phyloP scores from a whole-genome alignment of 2,797 vertebrate genomes.

The Streptopelia turtur region DNA sequence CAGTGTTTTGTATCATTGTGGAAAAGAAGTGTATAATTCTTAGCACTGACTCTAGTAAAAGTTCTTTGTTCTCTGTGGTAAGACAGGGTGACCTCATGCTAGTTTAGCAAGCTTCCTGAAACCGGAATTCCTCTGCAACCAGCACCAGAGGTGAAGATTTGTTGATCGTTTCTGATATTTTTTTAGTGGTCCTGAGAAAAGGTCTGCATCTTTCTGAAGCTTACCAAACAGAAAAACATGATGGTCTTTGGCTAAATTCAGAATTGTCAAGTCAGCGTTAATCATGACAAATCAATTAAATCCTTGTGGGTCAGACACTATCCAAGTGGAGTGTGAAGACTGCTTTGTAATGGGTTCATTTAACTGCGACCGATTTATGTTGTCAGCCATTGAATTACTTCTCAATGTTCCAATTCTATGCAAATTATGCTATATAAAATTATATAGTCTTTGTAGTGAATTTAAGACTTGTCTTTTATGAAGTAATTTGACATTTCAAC shows the following conservation, averaged over 20 bases:
- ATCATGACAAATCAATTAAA: not conserved
- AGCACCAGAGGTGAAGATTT: not conserved
- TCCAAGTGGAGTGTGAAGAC: not conserved
- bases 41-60: not conserved
- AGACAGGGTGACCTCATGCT: not conserved
- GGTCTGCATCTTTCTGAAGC: not conserved
- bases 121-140: not conserved
- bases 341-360: fast-evolving
- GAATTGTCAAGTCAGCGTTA: not conserved
- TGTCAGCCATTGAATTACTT: not conserved
- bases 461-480: not conserved
- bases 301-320: not conserved
- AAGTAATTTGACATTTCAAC: not conserved
- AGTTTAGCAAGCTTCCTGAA: not conserved
- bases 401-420: not conserved
- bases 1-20: not conserved
- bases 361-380: not conserved
- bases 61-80: not conserved
- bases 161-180: fast-evolving
- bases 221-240: not conserved
- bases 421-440: not conserved
- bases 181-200: not conserved
- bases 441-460: not conserved
- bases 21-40: not conserved
- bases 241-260: not conserved